These are phyloP conservation scores for Ginglymostoma cirratum DNA, from an alignment of 2,113 vertebrate species.

Conservation along the genomic window DNA sequence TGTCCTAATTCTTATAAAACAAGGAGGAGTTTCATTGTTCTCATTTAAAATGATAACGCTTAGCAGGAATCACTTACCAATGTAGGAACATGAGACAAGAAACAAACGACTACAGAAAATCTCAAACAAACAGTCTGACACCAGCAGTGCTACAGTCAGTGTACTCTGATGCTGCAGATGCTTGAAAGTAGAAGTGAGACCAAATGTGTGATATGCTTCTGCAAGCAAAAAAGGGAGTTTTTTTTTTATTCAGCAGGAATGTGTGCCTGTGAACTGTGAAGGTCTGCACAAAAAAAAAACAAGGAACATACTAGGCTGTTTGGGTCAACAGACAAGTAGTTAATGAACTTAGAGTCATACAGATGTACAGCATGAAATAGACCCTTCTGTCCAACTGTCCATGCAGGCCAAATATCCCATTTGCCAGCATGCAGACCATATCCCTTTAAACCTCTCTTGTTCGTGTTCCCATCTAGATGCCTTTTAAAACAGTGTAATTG, in stretches of 20 bases:
- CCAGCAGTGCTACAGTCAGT: not conserved
- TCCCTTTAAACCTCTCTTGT: too few relatives aligned
- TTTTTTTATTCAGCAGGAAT: not conserved
- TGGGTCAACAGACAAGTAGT: not conserved
- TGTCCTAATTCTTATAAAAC: not conserved
- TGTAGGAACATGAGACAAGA: not conserved
- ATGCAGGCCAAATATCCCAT: too few relatives aligned
- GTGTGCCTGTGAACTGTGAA: not conserved
- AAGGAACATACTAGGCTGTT: not conserved
- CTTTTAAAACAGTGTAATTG: too few relatives aligned
- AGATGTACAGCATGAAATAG: too few relatives aligned
- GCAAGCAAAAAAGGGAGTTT: not conserved
- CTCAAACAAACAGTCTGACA: not conserved
- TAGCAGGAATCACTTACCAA: not conserved
- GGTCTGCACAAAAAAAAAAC: not conserved
- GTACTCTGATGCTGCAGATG: not conserved
- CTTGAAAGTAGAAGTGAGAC: not conserved
- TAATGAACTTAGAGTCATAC: too few relatives aligned
- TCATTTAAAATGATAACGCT: not conserved
- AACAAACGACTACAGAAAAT: not conserved
- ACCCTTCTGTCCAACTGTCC: too few relatives aligned
- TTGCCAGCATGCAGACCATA: too few relatives aligned
- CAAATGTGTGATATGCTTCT: not conserved
- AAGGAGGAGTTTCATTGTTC: not conserved
- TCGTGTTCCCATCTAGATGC: too few relatives aligned